Evolutionary conservation across 2,888 invertebrate genomes (phyloP).

Genomic region (Entomobrya proxima): DNA sequence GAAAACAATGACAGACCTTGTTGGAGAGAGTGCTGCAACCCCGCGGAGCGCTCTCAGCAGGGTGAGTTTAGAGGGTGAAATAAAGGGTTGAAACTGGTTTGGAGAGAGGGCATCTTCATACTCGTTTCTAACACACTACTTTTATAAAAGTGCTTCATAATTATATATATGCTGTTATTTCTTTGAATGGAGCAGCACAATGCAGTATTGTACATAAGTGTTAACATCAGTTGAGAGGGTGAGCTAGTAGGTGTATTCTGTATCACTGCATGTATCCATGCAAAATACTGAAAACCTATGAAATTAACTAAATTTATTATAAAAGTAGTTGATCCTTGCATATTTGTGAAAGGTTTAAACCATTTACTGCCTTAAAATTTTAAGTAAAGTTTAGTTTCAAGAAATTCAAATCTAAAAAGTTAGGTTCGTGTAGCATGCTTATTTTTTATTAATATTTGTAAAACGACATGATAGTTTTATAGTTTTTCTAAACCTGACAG

Average conservation of each 20-base stretch:
- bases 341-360: too few relatives aligned
- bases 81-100: constrained; percentile 73
- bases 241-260: neutral
- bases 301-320: too few relatives aligned
- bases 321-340: too few relatives aligned
- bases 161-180: neutral
- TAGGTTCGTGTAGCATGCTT: too few relatives aligned
- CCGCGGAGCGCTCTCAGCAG: constrained; percentile 69
- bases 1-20: constrained; percentile 17
- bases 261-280: too few relatives aligned
- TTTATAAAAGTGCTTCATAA: neutral
- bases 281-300: too few relatives aligned
- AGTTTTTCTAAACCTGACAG: too few relatives aligned
- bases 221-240: neutral
- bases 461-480: too few relatives aligned
- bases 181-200: constrained; percentile 5
- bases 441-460: too few relatives aligned
- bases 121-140: constrained; percentile 63
- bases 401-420: too few relatives aligned
- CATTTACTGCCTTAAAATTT: too few relatives aligned
- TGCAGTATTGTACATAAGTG: neutral
- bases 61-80: constrained; percentile 68
- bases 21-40: constrained; percentile 74
- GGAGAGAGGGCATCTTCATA: constrained; percentile 74
- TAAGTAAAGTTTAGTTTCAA: too few relatives aligned